phyloP scores from a whole-genome alignment of 2,888 invertebrate genomes.

The Caenorhabditis doughertyi region DNA sequence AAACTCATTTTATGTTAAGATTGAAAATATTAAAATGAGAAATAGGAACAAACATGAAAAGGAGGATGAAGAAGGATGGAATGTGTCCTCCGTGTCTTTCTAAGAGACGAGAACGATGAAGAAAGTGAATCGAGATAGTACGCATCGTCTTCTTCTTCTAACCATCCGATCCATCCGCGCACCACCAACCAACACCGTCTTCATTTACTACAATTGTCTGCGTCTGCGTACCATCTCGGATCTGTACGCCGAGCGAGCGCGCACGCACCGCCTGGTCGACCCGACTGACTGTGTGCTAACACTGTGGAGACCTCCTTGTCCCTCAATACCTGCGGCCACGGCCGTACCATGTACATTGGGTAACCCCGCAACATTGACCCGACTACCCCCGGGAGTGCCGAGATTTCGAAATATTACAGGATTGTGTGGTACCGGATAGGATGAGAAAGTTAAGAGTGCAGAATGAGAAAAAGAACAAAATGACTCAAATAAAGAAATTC shows the following conservation, averaged over 20 bases:
- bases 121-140: constrained; percentile 42
- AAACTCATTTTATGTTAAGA: constrained; percentile 4
- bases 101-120: constrained; percentile 37
- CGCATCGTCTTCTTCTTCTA: constrained; percentile 25
- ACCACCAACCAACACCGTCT: constrained; percentile 41
- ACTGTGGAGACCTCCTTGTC: constrained; percentile 32
- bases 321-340: constrained; percentile 34
- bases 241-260: constrained; percentile 33
- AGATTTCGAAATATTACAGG: constrained; percentile 37
- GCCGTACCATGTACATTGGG: constrained; percentile 44
- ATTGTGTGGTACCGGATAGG: background rate
- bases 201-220: constrained; percentile 18
- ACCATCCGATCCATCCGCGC: constrained; percentile 7
- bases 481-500: too few relatives aligned
- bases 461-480: background rate
- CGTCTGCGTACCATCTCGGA: constrained; percentile 38
- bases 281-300: constrained; percentile 42
- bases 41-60: constrained; percentile 21
- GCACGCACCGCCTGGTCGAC: constrained; percentile 34
- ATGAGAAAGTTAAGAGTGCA: background rate
- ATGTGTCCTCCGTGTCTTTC: constrained; percentile 52
- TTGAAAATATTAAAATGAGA: constrained; percentile 19
- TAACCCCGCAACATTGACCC: constrained; percentile 22
- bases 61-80: constrained; percentile 7
- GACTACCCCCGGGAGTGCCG: background rate